Conservation (phyloP, 2,113 vertebrate genomes). For the Heterocephalus glaber region DNA sequence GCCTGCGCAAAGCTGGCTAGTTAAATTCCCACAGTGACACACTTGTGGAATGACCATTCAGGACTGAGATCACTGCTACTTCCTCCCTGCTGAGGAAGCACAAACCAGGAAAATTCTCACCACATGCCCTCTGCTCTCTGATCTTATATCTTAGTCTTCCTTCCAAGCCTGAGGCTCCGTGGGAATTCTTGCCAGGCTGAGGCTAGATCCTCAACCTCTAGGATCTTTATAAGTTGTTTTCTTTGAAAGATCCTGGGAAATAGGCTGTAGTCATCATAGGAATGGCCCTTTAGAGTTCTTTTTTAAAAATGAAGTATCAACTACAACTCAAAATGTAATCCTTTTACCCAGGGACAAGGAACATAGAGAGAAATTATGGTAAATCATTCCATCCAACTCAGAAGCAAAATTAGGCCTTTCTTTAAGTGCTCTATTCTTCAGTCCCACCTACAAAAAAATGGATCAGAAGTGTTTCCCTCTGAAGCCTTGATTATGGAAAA, state of each 20-base stretch:
- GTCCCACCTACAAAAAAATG: not conserved
- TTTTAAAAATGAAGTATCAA: not conserved
- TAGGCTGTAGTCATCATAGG: not conserved
- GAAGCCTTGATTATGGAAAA: not conserved
- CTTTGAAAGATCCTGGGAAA: constrained; percentile 62
- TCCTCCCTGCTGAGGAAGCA: constrained; percentile 52
- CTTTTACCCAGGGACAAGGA: constrained; percentile 50
- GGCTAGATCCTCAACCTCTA: not conserved
- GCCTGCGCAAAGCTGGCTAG: constrained; percentile 34
- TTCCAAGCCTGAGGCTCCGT: not conserved
- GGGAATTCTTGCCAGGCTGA: constrained; percentile 45
- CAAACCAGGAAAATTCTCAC: constrained; percentile 41
- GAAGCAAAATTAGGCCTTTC: constrained; percentile 42
- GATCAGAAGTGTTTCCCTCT: not conserved
- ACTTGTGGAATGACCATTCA: not conserved
- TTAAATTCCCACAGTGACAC: constrained; percentile 61
- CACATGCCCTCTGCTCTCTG: constrained; percentile 33
- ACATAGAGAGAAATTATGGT: not conserved
- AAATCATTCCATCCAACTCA: constrained; percentile 7
- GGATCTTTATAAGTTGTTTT: constrained; percentile 62
- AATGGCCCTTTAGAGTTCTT: not conserved
- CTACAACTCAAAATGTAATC: constrained; percentile 18
- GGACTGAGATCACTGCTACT: constrained; percentile 50
- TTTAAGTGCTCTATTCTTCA: not conserved
- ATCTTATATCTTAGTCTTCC: not conserved